Percentiles rank a stretch among this genome's conserved stretches.
These are phyloP conservation scores for Mormyrops attenuatus DNA, from an alignment of 2,797 vertebrate genomes.

Conservation along the genomic window DNA sequence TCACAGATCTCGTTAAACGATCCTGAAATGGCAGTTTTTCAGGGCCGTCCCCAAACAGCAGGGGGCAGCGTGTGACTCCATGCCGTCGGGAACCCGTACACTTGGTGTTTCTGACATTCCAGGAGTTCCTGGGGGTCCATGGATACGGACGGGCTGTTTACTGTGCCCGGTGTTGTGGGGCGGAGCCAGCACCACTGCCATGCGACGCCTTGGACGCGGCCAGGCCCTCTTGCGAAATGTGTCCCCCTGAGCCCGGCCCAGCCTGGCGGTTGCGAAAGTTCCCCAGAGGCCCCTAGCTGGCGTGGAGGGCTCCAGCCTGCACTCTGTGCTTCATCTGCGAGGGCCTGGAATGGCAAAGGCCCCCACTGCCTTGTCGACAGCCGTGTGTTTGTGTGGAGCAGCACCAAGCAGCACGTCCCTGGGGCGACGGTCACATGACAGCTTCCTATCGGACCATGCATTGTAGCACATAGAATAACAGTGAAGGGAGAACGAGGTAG, in stretches of 20 bases:
- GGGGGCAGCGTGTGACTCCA: not conserved
- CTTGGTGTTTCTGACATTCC: not conserved
- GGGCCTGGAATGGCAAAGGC: not conserved
- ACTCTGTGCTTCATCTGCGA: not conserved
- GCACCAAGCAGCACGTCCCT: not conserved
- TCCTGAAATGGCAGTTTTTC: not conserved
- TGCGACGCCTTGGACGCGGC: not conserved
- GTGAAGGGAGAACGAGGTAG: not conserved
- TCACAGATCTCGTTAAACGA: not conserved
- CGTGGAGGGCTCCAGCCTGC: not conserved
- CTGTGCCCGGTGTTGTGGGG: not conserved
- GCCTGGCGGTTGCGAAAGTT: not conserved
- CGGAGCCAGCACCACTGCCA: not conserved
- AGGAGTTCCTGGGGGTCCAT: not conserved
- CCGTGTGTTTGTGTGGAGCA: not conserved
- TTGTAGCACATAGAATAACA: not conserved
- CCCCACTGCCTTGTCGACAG: not conserved
- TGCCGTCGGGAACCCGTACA: not conserved
- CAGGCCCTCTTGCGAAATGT: not conserved
- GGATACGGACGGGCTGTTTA: not conserved
- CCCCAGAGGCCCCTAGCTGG: not conserved
- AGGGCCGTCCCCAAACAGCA: not conserved
- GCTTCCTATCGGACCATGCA: not conserved
- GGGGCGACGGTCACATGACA: not conserved
- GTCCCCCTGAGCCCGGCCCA: not conserved